Evolutionary conservation across 2,113 vertebrate genomes (phyloP), one percentile per base, ranked within the genome.

Genomic region (Cheilinus undulatus): DNA sequence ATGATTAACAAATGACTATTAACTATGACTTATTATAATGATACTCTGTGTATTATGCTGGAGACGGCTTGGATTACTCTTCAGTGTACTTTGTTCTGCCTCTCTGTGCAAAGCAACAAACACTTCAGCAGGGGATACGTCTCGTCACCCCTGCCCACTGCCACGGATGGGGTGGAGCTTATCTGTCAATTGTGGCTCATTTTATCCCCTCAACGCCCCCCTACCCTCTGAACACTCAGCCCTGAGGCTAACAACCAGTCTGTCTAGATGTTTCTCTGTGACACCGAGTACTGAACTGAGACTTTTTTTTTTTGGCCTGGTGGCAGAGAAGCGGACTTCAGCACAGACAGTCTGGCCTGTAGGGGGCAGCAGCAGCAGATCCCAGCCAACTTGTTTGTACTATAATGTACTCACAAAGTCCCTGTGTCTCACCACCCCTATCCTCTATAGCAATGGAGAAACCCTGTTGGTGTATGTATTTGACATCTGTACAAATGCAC

Each of bases 401-500:
- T 88, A 88, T 86, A 86, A 72, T 86, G 87, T 92, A 90, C 80
- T 90, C 89, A 90, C 89, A 80, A 65, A 82, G 78, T 76, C 89
- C 83, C 77, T 68, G 64, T 87, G 90, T 93, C 81, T 85, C 88
- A 86, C 75, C 69, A 64, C 42, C 87, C 86, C 57, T 73, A 68
- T 85, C 84, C 82, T 83, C 70, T 90, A 89, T 87, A 91, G 85
- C 83, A 82, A 88, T 76, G 85, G 75, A 85, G 89, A 86, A 88
- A 82, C 80, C 86, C 77, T 90, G 79, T 88, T 34, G 86, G 88
- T 92, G 87, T 92, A 86, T 89, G 90, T 89, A 84, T 92, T 88
- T 89, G 90, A 89, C 83, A 85, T 86, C 91, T 93, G 89, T 92
- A 89, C 87, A 90, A 91, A 89, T 84, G 86, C 87, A 91, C 89